phyloP scores from a whole-genome alignment of 2,888 invertebrate species.

The Mythimna ferrago region DNA sequence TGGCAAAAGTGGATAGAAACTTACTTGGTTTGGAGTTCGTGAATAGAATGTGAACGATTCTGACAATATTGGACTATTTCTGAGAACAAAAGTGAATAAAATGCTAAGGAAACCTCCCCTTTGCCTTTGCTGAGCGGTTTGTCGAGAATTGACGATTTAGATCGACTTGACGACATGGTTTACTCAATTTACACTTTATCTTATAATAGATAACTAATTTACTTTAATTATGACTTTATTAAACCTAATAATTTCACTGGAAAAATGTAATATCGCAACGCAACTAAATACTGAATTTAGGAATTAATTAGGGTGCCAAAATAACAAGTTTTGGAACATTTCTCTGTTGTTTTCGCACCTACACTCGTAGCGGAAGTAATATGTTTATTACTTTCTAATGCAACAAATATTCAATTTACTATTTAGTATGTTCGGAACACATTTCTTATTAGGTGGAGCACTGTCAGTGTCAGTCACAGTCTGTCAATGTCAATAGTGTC shows the following conservation, averaged over 20 bases:
- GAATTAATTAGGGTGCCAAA: not conserved
- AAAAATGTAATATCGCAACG: slow-evolving; percentile 14
- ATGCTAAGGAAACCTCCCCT: slow-evolving; percentile 97
- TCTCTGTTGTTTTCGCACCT: slow-evolving; percentile 1
- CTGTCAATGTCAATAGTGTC: not conserved
- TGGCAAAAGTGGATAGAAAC: slow-evolving; percentile 59
- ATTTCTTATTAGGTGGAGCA: not conserved
- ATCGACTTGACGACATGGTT: slow-evolving; percentile 89
- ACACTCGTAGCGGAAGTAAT: not conserved
- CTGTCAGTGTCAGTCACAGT: not conserved
- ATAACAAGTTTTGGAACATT: slow-evolving; percentile 1
- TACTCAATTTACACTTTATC: not conserved
- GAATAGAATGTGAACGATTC: slow-evolving; percentile 97
- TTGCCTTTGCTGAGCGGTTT: slow-evolving; percentile 98
- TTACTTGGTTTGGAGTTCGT: slow-evolving; percentile 98
- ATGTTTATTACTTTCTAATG: not conserved
- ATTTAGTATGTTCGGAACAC: not conserved
- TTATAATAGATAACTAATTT: not conserved
- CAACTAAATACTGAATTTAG: not conserved
- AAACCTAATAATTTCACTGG: slow-evolving; percentile 6
- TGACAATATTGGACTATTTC: slow-evolving; percentile 99
- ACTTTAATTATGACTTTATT: slow-evolving; percentile 2
- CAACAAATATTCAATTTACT: not conserved
- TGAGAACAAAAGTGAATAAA: slow-evolving; percentile 98
- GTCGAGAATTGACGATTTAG: slow-evolving; percentile 96